Evolutionary conservation across 2,888 invertebrate species (phyloP), one percentile per base, ranked within the genome.

Genomic region (Anorthoa munda): DNA sequence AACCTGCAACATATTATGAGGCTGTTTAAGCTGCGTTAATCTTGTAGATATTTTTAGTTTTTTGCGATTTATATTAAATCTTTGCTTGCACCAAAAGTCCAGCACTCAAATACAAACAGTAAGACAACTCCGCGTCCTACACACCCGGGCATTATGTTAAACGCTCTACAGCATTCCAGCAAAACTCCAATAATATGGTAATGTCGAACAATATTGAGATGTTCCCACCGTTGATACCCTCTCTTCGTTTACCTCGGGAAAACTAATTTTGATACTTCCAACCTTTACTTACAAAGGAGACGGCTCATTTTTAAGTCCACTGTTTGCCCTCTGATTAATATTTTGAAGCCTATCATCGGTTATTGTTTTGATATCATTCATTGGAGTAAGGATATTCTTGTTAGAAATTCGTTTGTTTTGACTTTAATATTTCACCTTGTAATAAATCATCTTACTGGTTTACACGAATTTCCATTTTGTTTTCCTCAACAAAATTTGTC

Each of bases 111-210:
- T 48, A 53, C 56, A 53, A 66, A 55, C 46, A 63, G 17, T 46
- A 65, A 61, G 13, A 45, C 21, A 26, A 61, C 48, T 26, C 48
- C 13, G 3, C 23, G 26, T 67, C 23, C 17, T 61, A 58, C 53
- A 68, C 18, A 17, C 26, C 26, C 13, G 63, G 66, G 4, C 53
- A 64, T 71, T 66, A 79, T 75, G 61, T 59, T 59, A 73, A 67
- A 26, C 31, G 51, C 26, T 23, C 60, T 48, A 50, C 31, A 60
- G 65, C 45, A 45, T 61, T 71, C 61, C 48, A 67, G 66, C 48
- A 70, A 48, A 76, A 72, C 60, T 55, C 79, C 85, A 86, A 86
- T 86, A 86, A 81, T 79, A 86, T 86, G 86, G 73, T 77, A 86
- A 86, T 86, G 31, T 15, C 7, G 68, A 58, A 65, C 76, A 74